These are phyloP conservation scores for Vidua macroura DNA, from an alignment of 2,113 vertebrate genomes.

Conservation along the genomic window DNA sequence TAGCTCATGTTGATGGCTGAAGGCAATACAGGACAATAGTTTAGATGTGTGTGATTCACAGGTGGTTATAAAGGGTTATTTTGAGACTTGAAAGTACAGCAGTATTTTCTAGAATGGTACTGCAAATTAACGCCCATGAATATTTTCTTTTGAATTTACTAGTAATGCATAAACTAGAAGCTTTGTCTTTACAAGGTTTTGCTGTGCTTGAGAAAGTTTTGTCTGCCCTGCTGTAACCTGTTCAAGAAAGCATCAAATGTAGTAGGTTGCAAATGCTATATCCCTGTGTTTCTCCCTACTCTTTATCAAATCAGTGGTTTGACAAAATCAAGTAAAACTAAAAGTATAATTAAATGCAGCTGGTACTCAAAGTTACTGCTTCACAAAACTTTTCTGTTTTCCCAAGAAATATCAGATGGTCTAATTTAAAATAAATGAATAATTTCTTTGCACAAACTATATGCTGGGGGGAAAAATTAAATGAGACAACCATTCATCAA, in stretches of 20 bases:
- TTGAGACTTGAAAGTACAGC: not conserved
- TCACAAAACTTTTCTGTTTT: not conserved
- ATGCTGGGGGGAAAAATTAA: not conserved
- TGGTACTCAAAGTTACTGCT: not conserved
- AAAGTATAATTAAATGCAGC: not conserved
- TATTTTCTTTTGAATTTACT: not conserved
- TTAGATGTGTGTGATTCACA: not conserved
- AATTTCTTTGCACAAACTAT: not conserved
- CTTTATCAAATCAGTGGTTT: not conserved
- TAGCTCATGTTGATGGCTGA: not conserved
- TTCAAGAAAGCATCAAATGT: not conserved
- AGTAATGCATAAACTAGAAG: not conserved
- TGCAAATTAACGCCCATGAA: not conserved
- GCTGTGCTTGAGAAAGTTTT: not conserved
- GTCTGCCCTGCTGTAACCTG: not conserved
- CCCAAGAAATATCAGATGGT: not conserved
- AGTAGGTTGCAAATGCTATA: not conserved
- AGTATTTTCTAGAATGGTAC: not conserved
- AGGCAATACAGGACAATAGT: not conserved
- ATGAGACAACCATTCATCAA: not conserved
- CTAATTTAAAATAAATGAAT: not conserved
- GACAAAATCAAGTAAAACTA: not conserved
- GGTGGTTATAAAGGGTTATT: not conserved
- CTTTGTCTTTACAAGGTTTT: not conserved
- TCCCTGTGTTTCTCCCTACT: not conserved